Conservation (phyloP, 2,797 vertebrate genomes). For the Meriones psammophilus region DNA sequence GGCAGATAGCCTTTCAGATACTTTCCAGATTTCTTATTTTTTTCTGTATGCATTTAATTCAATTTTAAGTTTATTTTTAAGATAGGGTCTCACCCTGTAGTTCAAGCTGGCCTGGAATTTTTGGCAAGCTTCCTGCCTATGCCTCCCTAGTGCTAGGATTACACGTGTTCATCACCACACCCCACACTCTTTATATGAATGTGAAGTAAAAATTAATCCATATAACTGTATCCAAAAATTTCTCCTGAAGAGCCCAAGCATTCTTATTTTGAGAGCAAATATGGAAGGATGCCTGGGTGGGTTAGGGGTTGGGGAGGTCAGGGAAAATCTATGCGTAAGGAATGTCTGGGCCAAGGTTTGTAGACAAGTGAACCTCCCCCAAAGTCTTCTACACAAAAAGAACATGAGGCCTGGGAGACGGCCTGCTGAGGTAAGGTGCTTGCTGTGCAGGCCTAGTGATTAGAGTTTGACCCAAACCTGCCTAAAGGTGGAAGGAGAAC, state of each 20-base stretch:
- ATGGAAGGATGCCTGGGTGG: neutral
- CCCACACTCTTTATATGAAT: neutral
- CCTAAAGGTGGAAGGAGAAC: neutral
- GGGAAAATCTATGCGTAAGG: neutral
- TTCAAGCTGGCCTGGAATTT: neutral
- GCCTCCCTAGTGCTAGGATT: neutral
- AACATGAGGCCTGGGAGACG: neutral
- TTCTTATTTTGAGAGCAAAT: constrained; percentile 28
- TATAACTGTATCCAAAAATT: neutral
- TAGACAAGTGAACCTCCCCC: neutral
- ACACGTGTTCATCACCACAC: neutral
- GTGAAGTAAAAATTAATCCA: constrained; percentile 48
- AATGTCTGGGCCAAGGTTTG: neutral
- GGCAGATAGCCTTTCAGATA: constrained; percentile 2
- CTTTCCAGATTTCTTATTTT: neutral
- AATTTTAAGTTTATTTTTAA: neutral
- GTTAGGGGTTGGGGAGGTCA: neutral
- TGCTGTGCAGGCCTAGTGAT: neutral
- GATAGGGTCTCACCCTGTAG: neutral
- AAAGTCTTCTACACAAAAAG: neutral
- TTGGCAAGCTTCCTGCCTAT: neutral
- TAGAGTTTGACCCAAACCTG: neutral
- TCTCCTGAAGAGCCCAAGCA: neutral
- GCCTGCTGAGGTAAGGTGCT: neutral
- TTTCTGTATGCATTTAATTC: neutral